phyloP scores from a whole-genome alignment of 2,113 vertebrate genomes.

The Heterocephalus glaber region DNA sequence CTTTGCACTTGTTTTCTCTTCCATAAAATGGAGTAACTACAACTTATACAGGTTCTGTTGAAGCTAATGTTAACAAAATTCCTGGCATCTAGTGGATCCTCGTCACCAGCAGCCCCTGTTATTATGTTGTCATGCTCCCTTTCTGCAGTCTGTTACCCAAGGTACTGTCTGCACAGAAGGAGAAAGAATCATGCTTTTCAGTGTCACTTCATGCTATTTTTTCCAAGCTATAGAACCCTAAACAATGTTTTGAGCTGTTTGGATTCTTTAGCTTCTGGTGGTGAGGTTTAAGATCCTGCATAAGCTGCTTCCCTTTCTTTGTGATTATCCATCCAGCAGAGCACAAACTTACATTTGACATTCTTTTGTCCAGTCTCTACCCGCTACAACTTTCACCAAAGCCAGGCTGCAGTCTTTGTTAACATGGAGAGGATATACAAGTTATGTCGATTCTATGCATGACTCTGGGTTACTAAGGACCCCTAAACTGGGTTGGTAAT shows the following conservation, averaged over 20 bases:
- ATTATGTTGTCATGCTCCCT: neutral
- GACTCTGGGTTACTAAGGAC: neutral
- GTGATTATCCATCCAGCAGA: neutral
- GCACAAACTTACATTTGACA: neutral
- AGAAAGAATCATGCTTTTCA: neutral
- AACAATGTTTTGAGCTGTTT: neutral
- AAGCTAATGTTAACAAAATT: neutral
- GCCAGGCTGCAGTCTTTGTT: neutral
- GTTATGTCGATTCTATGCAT: neutral
- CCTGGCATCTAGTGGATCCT: neutral
- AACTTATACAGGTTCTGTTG: neutral
- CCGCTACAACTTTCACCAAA: neutral
- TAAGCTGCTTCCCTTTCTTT: neutral
- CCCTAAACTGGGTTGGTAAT: neutral
- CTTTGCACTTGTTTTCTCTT: neutral
- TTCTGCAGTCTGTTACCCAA: neutral
- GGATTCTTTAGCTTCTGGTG: neutral
- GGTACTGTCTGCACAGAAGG: accelerated
- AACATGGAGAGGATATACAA: neutral
- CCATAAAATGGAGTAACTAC: no score
- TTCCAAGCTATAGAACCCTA: neutral
- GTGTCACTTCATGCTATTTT: neutral
- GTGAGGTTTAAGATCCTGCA: neutral
- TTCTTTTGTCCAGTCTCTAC: neutral
- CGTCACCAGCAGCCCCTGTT: neutral